These are phyloP conservation scores for Didymodactylos carnosus DNA, from an alignment of 2,888 invertebrate species.

Conservation along the genomic window DNA sequence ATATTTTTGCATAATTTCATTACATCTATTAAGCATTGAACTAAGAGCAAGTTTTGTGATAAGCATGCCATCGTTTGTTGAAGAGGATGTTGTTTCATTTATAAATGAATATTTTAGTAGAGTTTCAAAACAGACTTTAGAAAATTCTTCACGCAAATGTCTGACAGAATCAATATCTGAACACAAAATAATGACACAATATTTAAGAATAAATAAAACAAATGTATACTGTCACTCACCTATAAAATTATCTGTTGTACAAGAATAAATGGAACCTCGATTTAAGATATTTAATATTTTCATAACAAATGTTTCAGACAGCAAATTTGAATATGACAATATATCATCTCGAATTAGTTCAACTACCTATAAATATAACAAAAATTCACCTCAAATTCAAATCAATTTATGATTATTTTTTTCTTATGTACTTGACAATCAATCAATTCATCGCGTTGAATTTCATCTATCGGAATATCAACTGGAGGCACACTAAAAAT, in stretches of 20 bases:
- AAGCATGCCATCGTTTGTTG: constrained; percentile 40
- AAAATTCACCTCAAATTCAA: neutral
- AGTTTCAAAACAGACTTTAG: constrained; percentile 84
- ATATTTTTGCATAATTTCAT: constrained; percentile 70
- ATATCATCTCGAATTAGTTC: constrained; percentile 60
- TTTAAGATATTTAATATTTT: constrained; percentile 62
- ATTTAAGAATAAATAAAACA: constrained; percentile 28
- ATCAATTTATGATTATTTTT: neutral
- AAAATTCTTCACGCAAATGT: constrained; percentile 72
- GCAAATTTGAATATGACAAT: constrained; percentile 53
- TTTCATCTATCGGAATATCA: constrained; percentile 40
- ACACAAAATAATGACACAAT: constrained; percentile 16
- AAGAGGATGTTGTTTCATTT: constrained; percentile 29
- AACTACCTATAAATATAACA: constrained; percentile 42
- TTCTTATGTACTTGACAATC: constrained; percentile 39
- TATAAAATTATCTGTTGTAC: constrained; percentile 16
- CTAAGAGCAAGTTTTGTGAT: constrained; percentile 52
- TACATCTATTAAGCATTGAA: constrained; percentile 71
- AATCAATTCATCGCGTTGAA: constrained; percentile 50
- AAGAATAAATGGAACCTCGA: constrained; percentile 52
- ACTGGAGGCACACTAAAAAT: constrained; percentile 36
- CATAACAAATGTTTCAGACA: constrained; percentile 60
- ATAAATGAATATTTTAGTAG: constrained; percentile 65
- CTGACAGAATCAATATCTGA: constrained; percentile 54
- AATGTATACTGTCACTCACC: constrained; percentile 15